A percentile compares a stretch with the other conserved stretches of the same genome.
Evolutionary conservation across 2,113 vertebrate genomes (phyloP).

Genomic region (Macquaria australasica): DNA sequence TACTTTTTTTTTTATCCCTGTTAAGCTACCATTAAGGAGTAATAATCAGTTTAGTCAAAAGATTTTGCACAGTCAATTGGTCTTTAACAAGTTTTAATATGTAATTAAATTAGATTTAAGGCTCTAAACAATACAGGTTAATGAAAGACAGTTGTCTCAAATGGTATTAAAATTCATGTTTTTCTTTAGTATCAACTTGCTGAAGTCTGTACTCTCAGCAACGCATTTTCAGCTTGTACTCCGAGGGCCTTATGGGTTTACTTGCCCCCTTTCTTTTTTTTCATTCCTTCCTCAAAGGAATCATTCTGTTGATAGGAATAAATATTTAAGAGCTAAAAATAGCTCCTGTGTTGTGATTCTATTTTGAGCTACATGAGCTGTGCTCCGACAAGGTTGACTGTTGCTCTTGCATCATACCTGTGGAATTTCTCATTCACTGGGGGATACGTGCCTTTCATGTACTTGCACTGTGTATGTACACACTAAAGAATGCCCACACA

Average conservation of each 20-base stretch:
- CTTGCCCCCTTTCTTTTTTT: not conserved
- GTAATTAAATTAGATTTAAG: not conserved
- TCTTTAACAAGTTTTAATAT: not conserved
- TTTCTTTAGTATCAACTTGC: not conserved
- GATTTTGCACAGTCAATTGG: no score
- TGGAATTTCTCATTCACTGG: conserved; percentile 39
- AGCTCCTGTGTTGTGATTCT: conserved; percentile 40
- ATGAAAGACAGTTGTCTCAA: not conserved
- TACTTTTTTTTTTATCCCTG: no score
- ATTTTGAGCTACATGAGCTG: conserved; percentile 56
- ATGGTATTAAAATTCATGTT: not conserved
- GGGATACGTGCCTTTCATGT: not conserved
- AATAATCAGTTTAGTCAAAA: not conserved
- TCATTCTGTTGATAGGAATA: not conserved
- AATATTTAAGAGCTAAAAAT: conserved; percentile 49
- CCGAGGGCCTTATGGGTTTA: not conserved
- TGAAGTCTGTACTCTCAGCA: not conserved
- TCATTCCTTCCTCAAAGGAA: conserved; percentile 29
- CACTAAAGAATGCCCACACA: not conserved
- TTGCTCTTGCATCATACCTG: conserved; percentile 51
- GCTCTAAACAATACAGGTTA: not conserved
- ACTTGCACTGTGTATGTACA: not conserved
- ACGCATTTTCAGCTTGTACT: not conserved
- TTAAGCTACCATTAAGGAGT: no score
- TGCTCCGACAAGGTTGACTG: not conserved